Conservation (phyloP, 2,113 vertebrate genomes). For the Enhydra lutris region DNA sequence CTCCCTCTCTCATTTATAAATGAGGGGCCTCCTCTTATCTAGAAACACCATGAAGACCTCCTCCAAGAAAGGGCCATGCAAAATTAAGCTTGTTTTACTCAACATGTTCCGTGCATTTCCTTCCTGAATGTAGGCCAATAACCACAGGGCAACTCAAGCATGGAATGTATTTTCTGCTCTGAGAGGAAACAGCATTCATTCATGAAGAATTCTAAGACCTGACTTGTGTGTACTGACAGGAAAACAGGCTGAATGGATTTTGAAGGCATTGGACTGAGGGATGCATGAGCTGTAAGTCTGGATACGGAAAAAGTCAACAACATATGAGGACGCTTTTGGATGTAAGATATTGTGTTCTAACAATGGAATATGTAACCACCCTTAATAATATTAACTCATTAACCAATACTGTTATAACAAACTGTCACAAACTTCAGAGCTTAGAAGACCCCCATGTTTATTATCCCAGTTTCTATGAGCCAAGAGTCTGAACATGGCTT, state of each 20-base stretch:
- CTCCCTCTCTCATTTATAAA: background rate
- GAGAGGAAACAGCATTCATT: background rate
- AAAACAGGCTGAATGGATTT: background rate
- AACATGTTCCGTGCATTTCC: background rate
- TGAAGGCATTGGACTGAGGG: background rate
- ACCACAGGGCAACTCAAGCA: background rate
- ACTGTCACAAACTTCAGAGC: background rate
- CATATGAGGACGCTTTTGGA: background rate
- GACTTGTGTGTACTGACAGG: background rate
- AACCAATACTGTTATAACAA: background rate
- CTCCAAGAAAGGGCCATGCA: background rate
- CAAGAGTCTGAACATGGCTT: background rate
- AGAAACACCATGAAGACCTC: background rate
- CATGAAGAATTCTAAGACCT: background rate
- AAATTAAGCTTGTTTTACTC: background rate
- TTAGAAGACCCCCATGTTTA: background rate
- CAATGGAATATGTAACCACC: background rate
- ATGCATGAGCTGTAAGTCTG: background rate
- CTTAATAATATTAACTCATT: background rate
- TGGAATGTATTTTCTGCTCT: background rate
- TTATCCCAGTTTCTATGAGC: background rate
- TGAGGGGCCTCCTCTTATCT: background rate
- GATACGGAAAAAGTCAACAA: background rate
- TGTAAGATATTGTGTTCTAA: background rate
- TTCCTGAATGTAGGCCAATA: background rate